Percentiles rank a stretch among this genome's conserved stretches.
Conservation (phyloP, 2,113 vertebrate species). For the Scalopus aquaticus region DNA sequence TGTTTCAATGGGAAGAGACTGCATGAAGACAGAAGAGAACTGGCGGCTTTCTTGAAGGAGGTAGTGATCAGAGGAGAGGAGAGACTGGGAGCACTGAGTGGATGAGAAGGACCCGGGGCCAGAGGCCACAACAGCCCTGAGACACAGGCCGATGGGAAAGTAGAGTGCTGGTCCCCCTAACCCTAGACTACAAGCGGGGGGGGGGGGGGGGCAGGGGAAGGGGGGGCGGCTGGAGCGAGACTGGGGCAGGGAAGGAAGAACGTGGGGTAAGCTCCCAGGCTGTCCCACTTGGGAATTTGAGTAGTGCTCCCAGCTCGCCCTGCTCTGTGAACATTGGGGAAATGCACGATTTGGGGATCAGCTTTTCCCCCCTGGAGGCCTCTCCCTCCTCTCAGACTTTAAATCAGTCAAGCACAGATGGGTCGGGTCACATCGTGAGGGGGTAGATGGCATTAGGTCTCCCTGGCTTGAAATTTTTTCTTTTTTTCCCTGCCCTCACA, state of each 20-base stretch:
- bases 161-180: background rate
- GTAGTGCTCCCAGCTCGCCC: background rate
- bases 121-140: background rate
- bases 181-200: no score
- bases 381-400: background rate
- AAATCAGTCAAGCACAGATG: background rate
- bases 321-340: background rate
- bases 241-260: background rate
- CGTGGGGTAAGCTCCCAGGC: background rate
- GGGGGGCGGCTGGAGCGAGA: background rate
- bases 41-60: background rate
- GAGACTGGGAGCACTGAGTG: background rate
- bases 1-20: background rate
- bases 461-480: background rate
- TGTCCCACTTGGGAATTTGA: background rate
- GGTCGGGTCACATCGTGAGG: background rate
- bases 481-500: conserved; percentile 20
- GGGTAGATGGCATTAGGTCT: background rate
- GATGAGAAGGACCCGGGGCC: background rate
- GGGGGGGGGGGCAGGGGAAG: no score
- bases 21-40: background rate
- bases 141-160: background rate
- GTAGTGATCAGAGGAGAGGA: background rate
- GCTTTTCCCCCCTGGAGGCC: background rate
- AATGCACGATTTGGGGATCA: background rate